A percentile compares a stretch with the other conserved stretches of the same genome.
Conservation (phyloP, 2,888 invertebrate genomes). For the Meta bourneti region DNA sequence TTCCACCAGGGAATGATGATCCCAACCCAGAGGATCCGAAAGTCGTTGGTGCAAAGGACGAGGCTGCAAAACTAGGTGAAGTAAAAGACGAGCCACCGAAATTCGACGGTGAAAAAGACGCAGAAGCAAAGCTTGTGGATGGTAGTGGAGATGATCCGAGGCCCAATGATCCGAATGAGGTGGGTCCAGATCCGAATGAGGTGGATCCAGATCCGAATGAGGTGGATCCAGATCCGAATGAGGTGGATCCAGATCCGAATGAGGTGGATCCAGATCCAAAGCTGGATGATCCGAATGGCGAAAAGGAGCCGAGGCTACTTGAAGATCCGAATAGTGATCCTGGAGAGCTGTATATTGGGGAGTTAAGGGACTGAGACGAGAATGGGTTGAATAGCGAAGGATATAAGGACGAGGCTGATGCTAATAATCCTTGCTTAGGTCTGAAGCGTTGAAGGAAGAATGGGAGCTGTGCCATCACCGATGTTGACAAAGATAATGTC, state of each 20-base stretch:
- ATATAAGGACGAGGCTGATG: constrained; percentile 34
- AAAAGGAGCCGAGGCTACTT: background rate
- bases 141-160: constrained; percentile 17
- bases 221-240: constrained; percentile 13
- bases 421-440: constrained; percentile 21
- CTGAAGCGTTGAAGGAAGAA: constrained; percentile 66
- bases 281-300: constrained; percentile 6
- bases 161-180: constrained; percentile 4
- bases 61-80: constrained; percentile 1
- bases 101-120: background rate
- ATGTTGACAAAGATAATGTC: constrained; percentile 5
- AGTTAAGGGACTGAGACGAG: constrained; percentile 35
- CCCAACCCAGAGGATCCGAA: constrained; percentile 34
- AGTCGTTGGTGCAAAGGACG: background rate
- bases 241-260: constrained; percentile 5
- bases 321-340: constrained; percentile 20
- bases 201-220: constrained; percentile 9
- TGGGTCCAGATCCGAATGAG: constrained; percentile 5
- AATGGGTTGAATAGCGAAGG: constrained; percentile 35
- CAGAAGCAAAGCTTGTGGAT: constrained; percentile 11
- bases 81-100: background rate
- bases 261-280: constrained; percentile 11
- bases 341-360: constrained; percentile 34
- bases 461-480: constrained; percentile 46
- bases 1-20: constrained; percentile 6